Conservation (phyloP, 2,113 vertebrate species). For the Ophiodon elongatus region DNA sequence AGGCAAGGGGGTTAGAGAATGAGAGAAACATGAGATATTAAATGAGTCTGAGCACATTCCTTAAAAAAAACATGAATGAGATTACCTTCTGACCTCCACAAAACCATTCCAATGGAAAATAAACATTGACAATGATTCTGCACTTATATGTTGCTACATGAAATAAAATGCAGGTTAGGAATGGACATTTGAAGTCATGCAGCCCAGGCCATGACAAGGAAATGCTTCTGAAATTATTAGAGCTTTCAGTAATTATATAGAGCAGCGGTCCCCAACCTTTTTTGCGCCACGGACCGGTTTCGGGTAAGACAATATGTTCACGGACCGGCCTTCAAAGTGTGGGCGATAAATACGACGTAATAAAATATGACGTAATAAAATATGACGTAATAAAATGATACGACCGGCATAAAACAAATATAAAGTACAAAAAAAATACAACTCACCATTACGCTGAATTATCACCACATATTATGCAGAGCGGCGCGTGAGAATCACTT, state of each 20-base stretch:
- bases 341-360: too few relatives aligned
- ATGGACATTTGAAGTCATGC: slow-evolving; percentile 67
- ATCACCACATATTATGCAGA: too few relatives aligned
- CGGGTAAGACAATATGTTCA: too few relatives aligned
- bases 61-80: slow-evolving; percentile 22
- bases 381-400: too few relatives aligned
- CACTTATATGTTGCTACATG: slow-evolving; percentile 33
- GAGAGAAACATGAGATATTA: slow-evolving; percentile 71
- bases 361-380: too few relatives aligned
- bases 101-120: slow-evolving; percentile 46
- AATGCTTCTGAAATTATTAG: slow-evolving; percentile 36
- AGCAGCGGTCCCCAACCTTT: too few relatives aligned
- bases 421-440: too few relatives aligned
- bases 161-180: slow-evolving; percentile 62
- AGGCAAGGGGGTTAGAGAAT: slow-evolving; percentile 67
- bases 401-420: too few relatives aligned
- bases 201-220: slow-evolving; percentile 41
- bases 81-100: slow-evolving; percentile 40
- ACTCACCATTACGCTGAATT: too few relatives aligned
- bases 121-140: slow-evolving; percentile 33
- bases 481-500: too few relatives aligned
- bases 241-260: slow-evolving; percentile 15
- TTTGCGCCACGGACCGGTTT: too few relatives aligned
- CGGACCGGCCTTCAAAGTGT: too few relatives aligned
- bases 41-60: slow-evolving; percentile 64